Base-by-base conservation (phyloP, 2,113 vertebrate species). In the Haliaeetus leucogaster region DNA sequence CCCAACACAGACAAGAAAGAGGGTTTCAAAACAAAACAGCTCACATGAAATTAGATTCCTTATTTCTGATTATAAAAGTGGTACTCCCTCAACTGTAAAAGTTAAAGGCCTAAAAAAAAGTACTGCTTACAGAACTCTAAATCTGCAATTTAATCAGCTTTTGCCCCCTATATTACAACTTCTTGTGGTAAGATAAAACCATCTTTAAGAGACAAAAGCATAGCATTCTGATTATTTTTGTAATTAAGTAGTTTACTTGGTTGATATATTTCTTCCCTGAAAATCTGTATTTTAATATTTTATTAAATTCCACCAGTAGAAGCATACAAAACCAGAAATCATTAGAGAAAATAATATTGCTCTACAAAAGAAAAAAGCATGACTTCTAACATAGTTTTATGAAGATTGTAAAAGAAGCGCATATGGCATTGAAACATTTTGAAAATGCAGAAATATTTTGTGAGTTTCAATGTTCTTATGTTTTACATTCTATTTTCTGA, bases 301-400 rank as follows among this genome's bases (percentile, higher is more conserved):
- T 86, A 82, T 61, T 93, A 86, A 96, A 84, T 90, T 97, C 53
- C 38, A 89, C 48, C 58, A 63, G 65, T 58, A 88, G 68, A 95
- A 91, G 92, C 61, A 56, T 71, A 94, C 9, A 95, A 91, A 97
- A 97, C 82, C 81, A 94, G 80, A 95, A 95, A 96, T 70, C 50
- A 27, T 76, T 78, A 95, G 68, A 91, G 87, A 62, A 95, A 93
- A 63, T 83, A 89, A 82, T 94, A 89, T 55, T 94, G 84, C 81
- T 93, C 61, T 94, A 88, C 10, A 6, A 83, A 96, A 97, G 85
- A 82, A 98, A 95, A 90, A 95, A 97, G 86, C n/a, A 29, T 55
- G 78, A 90, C 66, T 93, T 79, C 65, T 72, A 86, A 90, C 40
- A 71, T 20, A 73, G 27, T 67, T 85, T 84, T 82, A 82, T 53